Evolutionary conservation across 2,888 invertebrate species (phyloP).

Genomic region (Leptopilina myrica): DNA sequence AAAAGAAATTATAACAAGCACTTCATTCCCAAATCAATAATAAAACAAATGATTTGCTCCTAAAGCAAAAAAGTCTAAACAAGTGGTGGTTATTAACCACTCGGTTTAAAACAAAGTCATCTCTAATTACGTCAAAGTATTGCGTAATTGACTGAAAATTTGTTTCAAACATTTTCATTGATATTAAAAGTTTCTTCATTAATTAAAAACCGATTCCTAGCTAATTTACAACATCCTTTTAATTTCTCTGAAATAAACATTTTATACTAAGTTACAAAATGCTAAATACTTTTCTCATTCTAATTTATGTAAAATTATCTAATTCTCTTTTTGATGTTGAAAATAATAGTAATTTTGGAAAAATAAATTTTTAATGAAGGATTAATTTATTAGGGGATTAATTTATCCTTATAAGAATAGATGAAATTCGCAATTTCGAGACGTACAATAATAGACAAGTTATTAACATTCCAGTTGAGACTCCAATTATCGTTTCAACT

Average conservation of each 20-base stretch:
- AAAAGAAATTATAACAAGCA: too few relatives aligned
- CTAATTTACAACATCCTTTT: conserved; percentile 60
- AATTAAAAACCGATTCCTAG: conserved; percentile 66
- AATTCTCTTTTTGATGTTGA: too few relatives aligned
- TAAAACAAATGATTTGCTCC: too few relatives aligned
- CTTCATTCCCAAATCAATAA: too few relatives aligned
- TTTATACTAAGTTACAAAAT: not conserved
- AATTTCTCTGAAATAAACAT: not conserved
- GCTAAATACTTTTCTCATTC: not conserved
- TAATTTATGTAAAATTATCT: not conserved
- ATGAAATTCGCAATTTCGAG: conserved; percentile 53
- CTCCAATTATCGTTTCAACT: conserved; percentile 62
- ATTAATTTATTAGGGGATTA: too few relatives aligned
- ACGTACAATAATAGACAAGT: conserved; percentile 47
- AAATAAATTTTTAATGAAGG: too few relatives aligned
- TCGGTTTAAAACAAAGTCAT: conserved; percentile 43
- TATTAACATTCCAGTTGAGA: conserved; percentile 42
- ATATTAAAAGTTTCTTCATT: conserved; percentile 60
- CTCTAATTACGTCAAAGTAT: conserved; percentile 52
- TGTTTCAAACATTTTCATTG: conserved; percentile 25
- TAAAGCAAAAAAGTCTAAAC: too few relatives aligned
- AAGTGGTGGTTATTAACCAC: too few relatives aligned
- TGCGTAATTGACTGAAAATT: conserved; percentile 16
- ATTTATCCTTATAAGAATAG: not conserved
- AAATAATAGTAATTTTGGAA: too few relatives aligned